Base-by-base conservation (phyloP, 2,888 invertebrate genomes). In the Dynastes grantii region DNA sequence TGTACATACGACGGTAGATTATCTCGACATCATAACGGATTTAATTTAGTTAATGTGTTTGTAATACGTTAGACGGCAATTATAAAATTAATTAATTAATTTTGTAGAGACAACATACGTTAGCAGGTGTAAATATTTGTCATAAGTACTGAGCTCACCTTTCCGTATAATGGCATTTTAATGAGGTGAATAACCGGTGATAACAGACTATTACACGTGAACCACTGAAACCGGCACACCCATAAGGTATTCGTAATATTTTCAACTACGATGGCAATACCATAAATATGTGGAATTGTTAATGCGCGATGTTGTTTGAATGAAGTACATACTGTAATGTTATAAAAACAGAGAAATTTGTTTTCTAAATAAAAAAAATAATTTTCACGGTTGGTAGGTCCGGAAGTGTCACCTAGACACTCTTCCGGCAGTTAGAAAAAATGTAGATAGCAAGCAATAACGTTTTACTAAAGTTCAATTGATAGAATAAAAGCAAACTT, bases 41-140 rank as follows among this genome's bases (percentile, higher is more conserved):
- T 45, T 67, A 67, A 67, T 67, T 67, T 67, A 49, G 49, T 67
- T 67, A 67, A 67, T 67, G 67, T 67, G 67, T 49, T 49, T 49
- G 67, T 67, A 45, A 67, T 67, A 45, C 27, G 27, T 49, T 27
- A 49, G 45, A 16, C 16, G 45, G 45, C 67, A 67, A 67, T 67
- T 67, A 67, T 67, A 49, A 67, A 67, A 67, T 45, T 67, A 67
- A 67, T 49, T 67, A 67, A 67, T 67, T 67, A 67, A 67, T 22
- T 67, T 49, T 45, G 13, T 49, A 22, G 49, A 9, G 49, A 49
- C 67, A 32, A 49, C 67, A 16, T 16, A 49, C 67, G 49, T 45
- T 67, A 67, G 9, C 16, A 27, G 11, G 45, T 32, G 67, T 49
- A 67, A 67, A 67, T 67, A 67, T 67, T 67, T 67, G 67, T 67